Evolutionary conservation across 1,140 invertebrate species (phyloP).

Genomic region (Spodoptera frugiperda): DNA sequence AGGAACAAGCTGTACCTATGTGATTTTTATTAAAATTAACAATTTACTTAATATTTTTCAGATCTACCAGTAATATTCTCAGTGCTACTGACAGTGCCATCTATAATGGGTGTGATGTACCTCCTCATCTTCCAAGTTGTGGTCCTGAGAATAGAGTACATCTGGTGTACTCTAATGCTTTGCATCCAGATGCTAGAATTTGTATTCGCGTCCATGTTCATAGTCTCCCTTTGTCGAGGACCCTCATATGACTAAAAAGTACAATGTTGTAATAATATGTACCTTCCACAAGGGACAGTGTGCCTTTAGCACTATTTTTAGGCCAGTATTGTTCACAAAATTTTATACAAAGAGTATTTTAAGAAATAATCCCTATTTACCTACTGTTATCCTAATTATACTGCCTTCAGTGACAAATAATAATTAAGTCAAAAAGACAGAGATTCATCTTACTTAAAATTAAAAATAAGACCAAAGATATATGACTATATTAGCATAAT

Average conservation of each 20-base stretch:
- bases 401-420: constrained; percentile 36
- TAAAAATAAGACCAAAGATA: constrained; percentile 14
- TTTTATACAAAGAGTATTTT: constrained; percentile 16
- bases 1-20: no score
- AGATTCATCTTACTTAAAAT: constrained; percentile 9
- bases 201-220: constrained; percentile 91
- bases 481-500: background rate
- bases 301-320: constrained; percentile 36
- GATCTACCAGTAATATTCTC: constrained; percentile 92
- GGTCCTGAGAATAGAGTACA: constrained; percentile 93
- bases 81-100: constrained; percentile 93
- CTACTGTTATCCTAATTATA: constrained; percentile 5
- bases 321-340: constrained; percentile 9
- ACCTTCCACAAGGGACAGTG: background rate
- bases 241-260: constrained; percentile 84
- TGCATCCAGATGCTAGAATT: constrained; percentile 92
- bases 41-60: constrained; percentile 68
- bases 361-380: background rate
- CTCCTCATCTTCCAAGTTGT: constrained; percentile 94
- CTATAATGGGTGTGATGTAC: constrained; percentile 92
- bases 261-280: constrained; percentile 17
- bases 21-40: background rate
- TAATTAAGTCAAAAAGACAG: background rate
- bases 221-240: constrained; percentile 90
- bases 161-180: constrained; percentile 93